Evolutionary conservation across 2,113 vertebrate genomes (phyloP), one percentile per base, ranked within the genome.

Genomic region (Pollimyrus isidori): DNA sequence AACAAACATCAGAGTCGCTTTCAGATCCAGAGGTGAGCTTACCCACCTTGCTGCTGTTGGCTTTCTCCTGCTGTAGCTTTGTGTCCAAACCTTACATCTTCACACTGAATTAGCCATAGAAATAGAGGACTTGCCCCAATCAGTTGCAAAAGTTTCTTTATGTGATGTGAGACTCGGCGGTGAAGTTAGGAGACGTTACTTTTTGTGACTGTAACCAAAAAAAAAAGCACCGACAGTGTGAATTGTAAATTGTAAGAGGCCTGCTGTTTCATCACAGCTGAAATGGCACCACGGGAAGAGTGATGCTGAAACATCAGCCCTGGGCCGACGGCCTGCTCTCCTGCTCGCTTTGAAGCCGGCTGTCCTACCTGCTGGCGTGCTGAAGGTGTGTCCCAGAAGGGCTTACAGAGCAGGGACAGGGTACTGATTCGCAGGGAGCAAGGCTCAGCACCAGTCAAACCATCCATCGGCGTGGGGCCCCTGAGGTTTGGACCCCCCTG

Each of bases 41-140:
- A 91, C 99, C 98, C 89, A 97, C 97, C 90, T 95, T 96, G 92
- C 97, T 97, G 90, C 99, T 98, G 83, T 97, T 96, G 0, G 93
- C 92, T 92, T 97, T 98, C 23, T 91, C 96, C 62, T 97, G 95
- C 0, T 94, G 93, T 3, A 94, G 89, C 93, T 95, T 98, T 97
- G 5, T 97, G 96, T 88, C 95, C 94, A 99, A 86, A 62, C 99
- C 98, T 92, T 99, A 97, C 82, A 98, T 96, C 98, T 99, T 88
- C 49, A 89, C 39, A 91, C 85, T 45, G n/a, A 39, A 2, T 50
- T 52, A 53, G 19, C 15, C 46, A 23, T 21, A 21, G 4, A 86
- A 91, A 46, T n/a, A 17, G 26, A 30, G 85, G 30, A 42, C 82
- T 85, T 62, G 45, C 50, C 42, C 50, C 80, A 88, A 58, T 15